Base-by-base conservation (phyloP, 2,797 vertebrate species). In the Falco cherrug region DNA sequence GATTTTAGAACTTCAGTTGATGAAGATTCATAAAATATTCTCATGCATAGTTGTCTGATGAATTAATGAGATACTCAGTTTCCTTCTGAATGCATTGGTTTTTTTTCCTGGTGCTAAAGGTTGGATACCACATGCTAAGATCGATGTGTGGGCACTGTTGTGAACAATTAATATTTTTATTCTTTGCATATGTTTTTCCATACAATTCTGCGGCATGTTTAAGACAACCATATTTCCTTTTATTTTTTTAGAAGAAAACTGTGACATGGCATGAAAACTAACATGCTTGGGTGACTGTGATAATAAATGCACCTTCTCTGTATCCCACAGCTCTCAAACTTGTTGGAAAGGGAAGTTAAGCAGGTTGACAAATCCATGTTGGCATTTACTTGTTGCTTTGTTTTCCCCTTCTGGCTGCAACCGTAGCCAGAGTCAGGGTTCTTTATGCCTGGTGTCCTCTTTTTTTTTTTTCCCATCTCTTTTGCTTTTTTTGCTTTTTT, bases 181-280 rank as follows among this genome's bases (percentile, higher is more conserved):
- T 68, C 10, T 59, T 45, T 13, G 16, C 15, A 7, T 73, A 4
- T 11, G 4, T 48, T 56, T 86, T 88, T 75, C n/a, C 20, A 4
- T n/a, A 45, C 8, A 17, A 1, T 65, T 54, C 10, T 12, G 10
- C 16, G 33, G 25, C 6, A 4, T 12, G 15, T 39, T 51, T 64
- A 45, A 45, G 43, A 45, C 43, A 17, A 67, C 6, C 24, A 6
- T 48, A 7, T 45, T 74, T 77, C 17, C 10, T 67, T 67, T 59
- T 20, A 16, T 9, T 59, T 15, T 13, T 65, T 11, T 56, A 35
- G 31, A 48, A 35, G 25, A 51, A 51, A 37, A 31, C 3, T 28
- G 3, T 28, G 39, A 25, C 4, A 1, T 24, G 39, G 22, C 2
- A 2, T 24, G 10, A 64, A 83, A 78, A 28, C 1, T 3, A 6